A percentile compares a stretch with the other conserved stretches of the same genome.
phyloP scores from a whole-genome alignment of 2,888 invertebrate species.

The Tachina grossa region DNA sequence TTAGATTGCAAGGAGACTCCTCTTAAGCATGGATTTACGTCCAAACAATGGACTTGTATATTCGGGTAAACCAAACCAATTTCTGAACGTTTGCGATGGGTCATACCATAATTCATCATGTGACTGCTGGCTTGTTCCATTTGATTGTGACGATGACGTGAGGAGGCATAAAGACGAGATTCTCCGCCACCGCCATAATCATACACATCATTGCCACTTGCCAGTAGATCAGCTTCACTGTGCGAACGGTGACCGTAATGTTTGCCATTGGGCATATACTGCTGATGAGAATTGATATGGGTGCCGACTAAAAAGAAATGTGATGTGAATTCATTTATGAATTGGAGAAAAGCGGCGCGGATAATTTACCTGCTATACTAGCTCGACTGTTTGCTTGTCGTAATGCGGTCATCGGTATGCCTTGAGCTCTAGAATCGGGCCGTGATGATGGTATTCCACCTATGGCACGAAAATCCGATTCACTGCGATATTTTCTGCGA shows the following conservation, averaged over 20 bases:
- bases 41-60: conserved; percentile 86
- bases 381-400: conserved; percentile 88
- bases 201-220: conserved; percentile 81
- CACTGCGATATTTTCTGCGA: conserved; percentile 89
- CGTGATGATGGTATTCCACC: conserved; percentile 81
- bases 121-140: conserved; percentile 70
- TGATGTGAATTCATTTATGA: background rate
- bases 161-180: conserved; percentile 80
- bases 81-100: conserved; percentile 80
- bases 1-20: conserved; percentile 92
- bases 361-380: conserved; percentile 82
- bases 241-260: conserved; percentile 87
- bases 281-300: conserved; percentile 77
- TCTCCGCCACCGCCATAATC: conserved; percentile 74
- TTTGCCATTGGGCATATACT: conserved; percentile 80
- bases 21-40: conserved; percentile 90
- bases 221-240: conserved; percentile 93
- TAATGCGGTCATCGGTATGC: conserved; percentile 87
- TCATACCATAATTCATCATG: conserved; percentile 72
- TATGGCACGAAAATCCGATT: conserved; percentile 90
- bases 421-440: conserved; percentile 81
- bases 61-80: conserved; percentile 82
- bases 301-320: conserved; percentile 76
- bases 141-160: conserved; percentile 72
- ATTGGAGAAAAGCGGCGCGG: background rate